Evolutionary conservation across 2,888 invertebrate species (phyloP).

Genomic region (Hanleya hanleyi): DNA sequence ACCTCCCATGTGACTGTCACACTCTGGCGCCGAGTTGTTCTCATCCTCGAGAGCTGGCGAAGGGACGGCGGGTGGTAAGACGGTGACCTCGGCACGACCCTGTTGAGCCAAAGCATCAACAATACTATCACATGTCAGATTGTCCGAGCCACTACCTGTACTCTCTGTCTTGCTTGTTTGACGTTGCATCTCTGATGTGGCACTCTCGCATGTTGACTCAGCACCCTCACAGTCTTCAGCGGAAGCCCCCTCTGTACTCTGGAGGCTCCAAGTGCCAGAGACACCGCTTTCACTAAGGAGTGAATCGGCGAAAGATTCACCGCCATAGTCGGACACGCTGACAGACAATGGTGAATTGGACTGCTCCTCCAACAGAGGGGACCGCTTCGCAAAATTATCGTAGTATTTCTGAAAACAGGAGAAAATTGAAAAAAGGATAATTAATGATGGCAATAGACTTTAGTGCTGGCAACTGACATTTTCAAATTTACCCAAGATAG

Average conservation of each 20-base stretch:
- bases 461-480: no score
- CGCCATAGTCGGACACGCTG: conserved; percentile 2
- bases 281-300: conserved; percentile 1
- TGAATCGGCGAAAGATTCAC: background rate
- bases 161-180: conserved; percentile 66
- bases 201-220: conserved; percentile 43
- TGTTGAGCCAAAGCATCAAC: conserved; percentile 21
- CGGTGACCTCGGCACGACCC: background rate
- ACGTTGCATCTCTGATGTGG: conserved; percentile 59
- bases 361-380: background rate
- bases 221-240: background rate
- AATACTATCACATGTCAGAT: conserved; percentile 33
- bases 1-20: background rate
- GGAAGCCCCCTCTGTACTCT: background rate
- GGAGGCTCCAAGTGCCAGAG: background rate
- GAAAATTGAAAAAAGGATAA: background rate
- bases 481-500: no score
- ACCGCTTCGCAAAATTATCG: background rate
- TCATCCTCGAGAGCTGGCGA: background rate
- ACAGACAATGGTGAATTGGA: background rate
- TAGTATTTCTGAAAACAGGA: background rate
- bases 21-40: conserved; percentile 1
- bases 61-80: background rate
- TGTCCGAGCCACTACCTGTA: conserved; percentile 49
- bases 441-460: no score